phyloP scores from a whole-genome alignment of 1,140 invertebrate genomes.

The Oryctes rhinoceros region DNA sequence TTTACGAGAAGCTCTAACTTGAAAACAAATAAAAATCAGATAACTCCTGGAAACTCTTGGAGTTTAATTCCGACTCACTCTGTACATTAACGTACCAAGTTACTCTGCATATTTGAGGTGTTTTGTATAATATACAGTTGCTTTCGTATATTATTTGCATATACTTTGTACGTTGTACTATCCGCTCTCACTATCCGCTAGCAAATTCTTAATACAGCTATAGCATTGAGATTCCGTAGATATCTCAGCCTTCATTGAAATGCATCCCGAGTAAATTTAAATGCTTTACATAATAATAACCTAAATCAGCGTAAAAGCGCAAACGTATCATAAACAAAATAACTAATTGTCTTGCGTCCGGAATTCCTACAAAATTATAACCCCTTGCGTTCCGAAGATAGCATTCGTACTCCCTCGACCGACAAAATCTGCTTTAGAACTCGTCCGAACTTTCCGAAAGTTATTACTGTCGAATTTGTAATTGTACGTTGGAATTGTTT shows the following conservation, averaged over 20 bases:
- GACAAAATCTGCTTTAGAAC: background rate
- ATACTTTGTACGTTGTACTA: too few species aligned
- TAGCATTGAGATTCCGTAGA: background rate
- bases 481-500: background rate
- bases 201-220: too few species aligned
- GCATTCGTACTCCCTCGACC: background rate
- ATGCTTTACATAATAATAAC: constrained; percentile 4
- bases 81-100: too few species aligned
- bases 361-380: constrained; percentile 4
- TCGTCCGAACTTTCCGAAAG: background rate
- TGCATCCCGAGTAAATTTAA: constrained; percentile 4
- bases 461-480: constrained; percentile 12
- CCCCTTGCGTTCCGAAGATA: background rate
- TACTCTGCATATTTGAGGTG: too few species aligned
- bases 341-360: constrained; percentile 21
- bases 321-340: constrained; percentile 20
- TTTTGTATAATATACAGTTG: too few species aligned
- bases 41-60: too few species aligned
- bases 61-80: too few species aligned
- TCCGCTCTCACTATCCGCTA: too few species aligned
- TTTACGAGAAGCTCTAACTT: too few species aligned
- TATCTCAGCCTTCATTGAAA: background rate
- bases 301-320: constrained; percentile 19
- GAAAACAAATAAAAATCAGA: too few species aligned
- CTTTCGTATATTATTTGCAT: too few species aligned